Evolutionary conservation across 2,113 vertebrate species (phyloP), one percentile per base, ranked within the genome.

Genomic region (Onychostoma macrolepis): DNA sequence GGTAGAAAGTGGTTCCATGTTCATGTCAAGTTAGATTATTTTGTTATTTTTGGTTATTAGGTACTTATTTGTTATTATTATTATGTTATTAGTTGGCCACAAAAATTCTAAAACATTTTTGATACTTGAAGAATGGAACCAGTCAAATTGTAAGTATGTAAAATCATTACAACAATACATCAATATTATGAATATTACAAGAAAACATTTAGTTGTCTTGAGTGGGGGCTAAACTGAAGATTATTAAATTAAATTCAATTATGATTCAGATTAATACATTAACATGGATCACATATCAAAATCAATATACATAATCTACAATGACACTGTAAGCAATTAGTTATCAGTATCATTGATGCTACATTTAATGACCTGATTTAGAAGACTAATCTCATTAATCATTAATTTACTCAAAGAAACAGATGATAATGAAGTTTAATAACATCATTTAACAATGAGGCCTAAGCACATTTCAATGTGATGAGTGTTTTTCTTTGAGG

Each of bases 301-400:
- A 80, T 74, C 56, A 50, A 88, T 83, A 69, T 13, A 76, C 85
- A 69, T 48, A 85, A 56, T 50, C 11, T 36, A 12, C n/a, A 30
- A 43, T 6, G 28, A 21, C 10, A 21, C 21, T 10, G 36, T 33
- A 38, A 48, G 36, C n/a, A 26, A 71, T 61, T 9, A 19, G 28
- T 33, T 24, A 30, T 63, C 13, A 19, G 56, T 50, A 38, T 63
- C 36, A 72, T 63, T 65, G 9, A 58, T 17, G 74, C 75, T 75
- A 28, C 26, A 24, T 61, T 65, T 78, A 72, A 53, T 72, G 65
- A 86, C 33, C 63, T 8, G 61, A 86, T 84, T 76, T 80, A 21
- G 9, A 53, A 71, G 67, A 84, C 86, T 87, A 84, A 83, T 85
- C 83, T 45, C 33, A 81, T 45, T 74, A 67, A 67, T 30, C 56